Evolutionary conservation across 2,113 vertebrate genomes (phyloP).

Genomic region (Antechinus flavipes): DNA sequence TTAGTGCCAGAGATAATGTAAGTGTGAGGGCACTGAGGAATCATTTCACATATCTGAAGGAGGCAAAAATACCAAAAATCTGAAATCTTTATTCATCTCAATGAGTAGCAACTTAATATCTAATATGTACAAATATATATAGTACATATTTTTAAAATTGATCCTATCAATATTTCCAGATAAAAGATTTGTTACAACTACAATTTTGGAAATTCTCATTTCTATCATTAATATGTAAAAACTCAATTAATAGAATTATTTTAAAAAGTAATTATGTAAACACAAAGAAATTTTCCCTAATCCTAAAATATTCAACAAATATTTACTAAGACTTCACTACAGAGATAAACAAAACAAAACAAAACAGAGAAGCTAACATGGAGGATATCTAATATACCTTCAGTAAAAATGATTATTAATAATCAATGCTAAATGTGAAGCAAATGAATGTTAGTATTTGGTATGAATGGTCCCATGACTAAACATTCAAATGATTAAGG

Average conservation of each 20-base stretch:
- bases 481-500: conserved; percentile 30
- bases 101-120: not conserved
- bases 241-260: not conserved
- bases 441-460: not conserved
- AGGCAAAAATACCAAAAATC: not conserved
- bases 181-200: not conserved
- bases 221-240: not conserved
- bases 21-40: not conserved
- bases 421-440: not conserved
- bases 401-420: not conserved
- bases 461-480: not conserved
- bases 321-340: not conserved
- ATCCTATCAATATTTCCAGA: not conserved
- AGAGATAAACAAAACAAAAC: not conserved
- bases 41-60: not conserved
- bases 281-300: not conserved
- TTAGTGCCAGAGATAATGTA: not conserved
- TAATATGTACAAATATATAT: not conserved
- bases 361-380: not conserved
- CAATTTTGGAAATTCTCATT: not conserved
- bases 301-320: not conserved
- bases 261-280: not conserved
- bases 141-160: not conserved
- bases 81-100: not conserved
- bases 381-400: not conserved